phyloP scores from a whole-genome alignment of 2,113 vertebrate species.

The Rhinogobius similis region DNA sequence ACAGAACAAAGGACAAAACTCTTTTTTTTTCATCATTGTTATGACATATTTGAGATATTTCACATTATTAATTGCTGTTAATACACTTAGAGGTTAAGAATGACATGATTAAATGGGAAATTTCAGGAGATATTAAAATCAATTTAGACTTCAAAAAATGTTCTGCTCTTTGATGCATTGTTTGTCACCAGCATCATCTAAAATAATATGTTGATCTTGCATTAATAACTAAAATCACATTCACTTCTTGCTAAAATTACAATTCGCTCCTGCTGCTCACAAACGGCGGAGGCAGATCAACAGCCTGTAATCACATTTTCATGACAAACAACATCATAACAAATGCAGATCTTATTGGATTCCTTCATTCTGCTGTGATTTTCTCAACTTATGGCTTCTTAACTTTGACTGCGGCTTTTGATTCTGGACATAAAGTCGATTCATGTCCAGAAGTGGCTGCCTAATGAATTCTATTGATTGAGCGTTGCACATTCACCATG shows the following conservation, averaged over 20 bases:
- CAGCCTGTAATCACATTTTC: conserved; percentile 20
- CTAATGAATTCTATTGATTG: conserved; percentile 43
- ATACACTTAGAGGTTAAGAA: no score
- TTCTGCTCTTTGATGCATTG: not conserved
- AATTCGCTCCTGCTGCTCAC: not conserved
- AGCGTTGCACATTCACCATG: conserved; percentile 18
- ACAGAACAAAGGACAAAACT: no score
- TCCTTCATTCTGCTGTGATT: conserved; percentile 21
- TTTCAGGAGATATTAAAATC: not conserved
- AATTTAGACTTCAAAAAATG: not conserved
- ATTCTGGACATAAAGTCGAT: conserved; percentile 52
- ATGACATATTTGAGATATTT: no score
- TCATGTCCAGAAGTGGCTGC: conserved; percentile 35
- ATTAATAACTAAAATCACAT: conserved; percentile 17
- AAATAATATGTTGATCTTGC: conserved; percentile 4
- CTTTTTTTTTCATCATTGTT: no score
- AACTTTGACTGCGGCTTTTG: conserved; percentile 36
- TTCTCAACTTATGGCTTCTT: conserved; percentile 24
- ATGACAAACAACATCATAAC: conserved; percentile 19
- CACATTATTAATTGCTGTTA: no score
- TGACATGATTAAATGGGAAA: not conserved
- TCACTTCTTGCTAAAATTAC: not conserved
- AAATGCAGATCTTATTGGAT: conserved; percentile 41
- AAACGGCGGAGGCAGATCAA: conserved; percentile 18
- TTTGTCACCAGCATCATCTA: not conserved